These are phyloP conservation scores for Latrodectus geometricus DNA, from an alignment of 1,140 invertebrate genomes.

Conservation along the genomic window DNA sequence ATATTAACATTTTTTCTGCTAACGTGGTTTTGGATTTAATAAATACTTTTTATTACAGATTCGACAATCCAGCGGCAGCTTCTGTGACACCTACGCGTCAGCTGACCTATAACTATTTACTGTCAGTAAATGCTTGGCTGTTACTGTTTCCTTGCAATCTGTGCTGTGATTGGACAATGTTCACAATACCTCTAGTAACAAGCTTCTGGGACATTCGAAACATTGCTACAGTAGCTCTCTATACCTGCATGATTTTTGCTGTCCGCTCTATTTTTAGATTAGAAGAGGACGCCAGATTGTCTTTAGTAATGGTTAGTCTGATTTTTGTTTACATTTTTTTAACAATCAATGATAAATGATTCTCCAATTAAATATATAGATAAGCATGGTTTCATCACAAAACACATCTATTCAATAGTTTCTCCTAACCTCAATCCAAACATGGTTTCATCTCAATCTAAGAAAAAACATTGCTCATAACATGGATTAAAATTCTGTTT, in stretches of 20 bases:
- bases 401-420: no score
- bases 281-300: conserved; percentile 42
- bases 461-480: no score
- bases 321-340: no score
- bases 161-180: conserved; percentile 99
- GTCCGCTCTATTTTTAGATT: conserved; percentile 69
- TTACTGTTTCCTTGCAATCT: conserved; percentile 88
- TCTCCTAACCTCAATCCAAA: no score
- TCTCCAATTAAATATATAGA: no score
- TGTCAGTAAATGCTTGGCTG: conserved; percentile 89
- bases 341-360: no score
- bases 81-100: conserved; percentile 82
- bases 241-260: conserved; percentile 75
- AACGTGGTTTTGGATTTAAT: no score
- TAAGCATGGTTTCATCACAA: no score
- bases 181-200: conserved; percentile 87
- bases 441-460: no score
- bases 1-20: no score
- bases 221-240: conserved; percentile 81
- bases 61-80: conserved; percentile 91
- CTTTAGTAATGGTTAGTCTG: conserved; percentile 28
- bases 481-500: no score
- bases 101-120: conserved; percentile 92
- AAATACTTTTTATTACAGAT: conserved; percentile 62
- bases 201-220: conserved; percentile 85